Evolutionary conservation across 1,140 invertebrate genomes (phyloP), one percentile per base, ranked within the genome.

Genomic region (Eumeta japonica): DNA sequence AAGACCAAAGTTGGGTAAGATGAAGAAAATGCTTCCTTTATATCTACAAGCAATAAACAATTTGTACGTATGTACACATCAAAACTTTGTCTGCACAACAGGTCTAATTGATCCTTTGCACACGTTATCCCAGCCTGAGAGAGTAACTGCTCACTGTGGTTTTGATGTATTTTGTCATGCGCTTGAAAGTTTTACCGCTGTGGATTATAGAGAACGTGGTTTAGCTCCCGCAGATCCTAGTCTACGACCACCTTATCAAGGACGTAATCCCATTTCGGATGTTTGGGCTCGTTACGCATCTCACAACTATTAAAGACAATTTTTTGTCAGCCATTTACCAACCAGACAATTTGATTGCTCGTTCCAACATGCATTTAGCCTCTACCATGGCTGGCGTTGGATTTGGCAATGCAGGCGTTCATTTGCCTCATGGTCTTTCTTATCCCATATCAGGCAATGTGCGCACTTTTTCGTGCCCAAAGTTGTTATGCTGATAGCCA

Each of bases 381-480:
- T 88, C 87, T 43, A 84, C 86, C 2, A 89, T 90, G 81, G 90
- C 89, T 41, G 90, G 90, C 19, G 87, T 92, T 46, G 90, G 90
- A 10, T 91, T 92, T 66, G 90, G 90, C 39, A 92, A 92, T 73
- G 88, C 89, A 35, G 90, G 88, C 13, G 88, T 90, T 16, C 90
- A 92, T 68, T 75, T 92, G 12, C 89, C 86, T 45, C 90, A 92
- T 63, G 90, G 88, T 2, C 78, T 92, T 39, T 89, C 87, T 1
- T 92, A 92, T 67, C 81, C 89, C 1, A 90, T 92, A 35, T 85
- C 87, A 44, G 87, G 88, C 28, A 82, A 30, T 24, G 86, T 55
- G 86, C 85, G 3, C 82, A 79, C 37, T 58, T 60, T 20, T 88
- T 82, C 49, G 75, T 72, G 33, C 83, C 86, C 0, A 51, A 78